Evolutionary conservation across 2,888 invertebrate species (phyloP).

Genomic region (Ochropleura plecta): DNA sequence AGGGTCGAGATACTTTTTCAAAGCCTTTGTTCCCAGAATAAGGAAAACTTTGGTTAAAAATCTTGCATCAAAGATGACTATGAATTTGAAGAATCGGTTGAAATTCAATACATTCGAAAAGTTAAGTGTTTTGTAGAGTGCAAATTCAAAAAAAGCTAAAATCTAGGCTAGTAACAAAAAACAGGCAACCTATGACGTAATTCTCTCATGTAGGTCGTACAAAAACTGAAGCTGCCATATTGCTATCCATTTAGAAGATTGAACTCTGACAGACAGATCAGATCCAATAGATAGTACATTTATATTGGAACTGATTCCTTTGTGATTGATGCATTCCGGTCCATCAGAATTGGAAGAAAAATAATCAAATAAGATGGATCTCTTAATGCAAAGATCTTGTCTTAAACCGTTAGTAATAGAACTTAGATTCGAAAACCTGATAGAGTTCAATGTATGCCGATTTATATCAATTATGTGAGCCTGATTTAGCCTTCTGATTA

Average conservation of each 20-base stretch:
- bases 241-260: constrained; percentile 64
- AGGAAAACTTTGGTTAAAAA: constrained; percentile 18
- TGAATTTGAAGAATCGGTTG: constrained; percentile 18
- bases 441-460: constrained; percentile 55
- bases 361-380: constrained; percentile 44
- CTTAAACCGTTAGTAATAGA: constrained; percentile 41
- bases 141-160: constrained; percentile 1
- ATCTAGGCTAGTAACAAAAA: constrained; percentile 31
- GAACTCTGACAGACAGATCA: constrained; percentile 60
- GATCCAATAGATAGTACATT: constrained; percentile 59
- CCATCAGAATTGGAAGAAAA: constrained; percentile 54
- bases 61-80: constrained; percentile 19
- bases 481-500: constrained; percentile 54
- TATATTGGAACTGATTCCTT: constrained; percentile 60
- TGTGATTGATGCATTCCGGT: constrained; percentile 57
- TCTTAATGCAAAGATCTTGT: constrained; percentile 53
- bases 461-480: constrained; percentile 58
- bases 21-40: constrained; percentile 34
- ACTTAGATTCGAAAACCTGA: constrained; percentile 43
- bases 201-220: constrained; percentile 45
- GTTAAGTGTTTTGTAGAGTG: neutral
- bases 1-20: constrained; percentile 47
- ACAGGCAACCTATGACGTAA: constrained; percentile 27
- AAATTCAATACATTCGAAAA: constrained; percentile 4
- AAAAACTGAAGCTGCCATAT: constrained; percentile 56